Percentiles rank a stretch among this genome's conserved stretches.
Evolutionary conservation across 2,888 invertebrate genomes (phyloP).

Genomic region (Tetanocera ferruginea): DNA sequence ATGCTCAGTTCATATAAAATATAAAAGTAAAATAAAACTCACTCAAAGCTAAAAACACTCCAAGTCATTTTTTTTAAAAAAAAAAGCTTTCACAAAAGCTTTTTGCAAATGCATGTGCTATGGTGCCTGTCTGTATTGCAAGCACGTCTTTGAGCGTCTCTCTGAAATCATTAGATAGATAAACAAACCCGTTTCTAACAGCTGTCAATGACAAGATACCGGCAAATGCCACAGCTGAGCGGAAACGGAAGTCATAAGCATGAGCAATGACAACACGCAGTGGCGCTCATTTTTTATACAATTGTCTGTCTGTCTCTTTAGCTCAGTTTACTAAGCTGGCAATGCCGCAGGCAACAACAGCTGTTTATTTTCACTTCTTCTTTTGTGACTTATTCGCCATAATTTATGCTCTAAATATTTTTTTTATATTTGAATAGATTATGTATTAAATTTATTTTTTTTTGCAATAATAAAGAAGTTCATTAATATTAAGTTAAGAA

Average conservation of each 20-base stretch:
- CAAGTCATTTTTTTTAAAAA: not conserved
- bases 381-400: not conserved
- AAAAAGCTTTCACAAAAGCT: not conserved
- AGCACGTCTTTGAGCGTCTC: not conserved
- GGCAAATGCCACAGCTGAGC: constrained; percentile 15
- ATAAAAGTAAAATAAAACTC: too few relatives aligned
- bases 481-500: too few relatives aligned
- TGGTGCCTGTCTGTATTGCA: not conserved
- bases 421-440: too few relatives aligned
- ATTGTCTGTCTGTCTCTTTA: not conserved
- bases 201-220: constrained; percentile 4
- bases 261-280: not conserved
- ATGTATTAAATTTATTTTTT: too few relatives aligned
- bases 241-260: constrained; percentile 27
- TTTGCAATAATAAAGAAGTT: too few relatives aligned
- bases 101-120: not conserved
- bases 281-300: not conserved
- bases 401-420: too few relatives aligned
- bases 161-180: not conserved
- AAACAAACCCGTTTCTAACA: not conserved
- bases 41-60: too few relatives aligned
- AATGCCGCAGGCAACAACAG: not conserved
- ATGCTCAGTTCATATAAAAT: not conserved
- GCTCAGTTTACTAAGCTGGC: not conserved
- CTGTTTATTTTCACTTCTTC: not conserved